Conservation (phyloP, 2,797 vertebrate genomes). For the Onychomys torridus region DNA sequence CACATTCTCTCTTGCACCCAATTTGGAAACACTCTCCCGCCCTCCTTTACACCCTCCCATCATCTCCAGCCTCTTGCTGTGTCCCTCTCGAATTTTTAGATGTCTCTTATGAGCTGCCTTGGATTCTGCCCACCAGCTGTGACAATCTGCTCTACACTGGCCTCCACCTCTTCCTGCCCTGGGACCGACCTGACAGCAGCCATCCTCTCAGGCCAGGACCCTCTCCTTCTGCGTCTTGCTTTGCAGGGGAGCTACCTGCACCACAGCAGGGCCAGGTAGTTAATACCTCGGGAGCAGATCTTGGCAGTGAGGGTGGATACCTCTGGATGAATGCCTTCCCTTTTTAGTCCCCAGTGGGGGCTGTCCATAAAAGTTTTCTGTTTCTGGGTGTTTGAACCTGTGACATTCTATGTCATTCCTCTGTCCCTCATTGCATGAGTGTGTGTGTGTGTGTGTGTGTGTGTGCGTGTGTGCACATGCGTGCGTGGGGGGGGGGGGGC, state of each 20-base stretch:
- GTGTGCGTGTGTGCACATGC: too few species aligned
- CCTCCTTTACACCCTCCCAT: background rate
- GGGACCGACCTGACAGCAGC: background rate
- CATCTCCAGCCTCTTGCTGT: background rate
- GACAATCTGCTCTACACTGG: background rate
- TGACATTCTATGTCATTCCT: background rate
- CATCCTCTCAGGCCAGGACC: background rate
- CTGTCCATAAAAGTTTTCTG: background rate
- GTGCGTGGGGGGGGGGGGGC: background rate
- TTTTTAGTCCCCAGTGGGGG: background rate
- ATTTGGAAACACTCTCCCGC: background rate
- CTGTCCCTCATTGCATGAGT: background rate
- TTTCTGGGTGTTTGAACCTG: conserved; percentile 1
- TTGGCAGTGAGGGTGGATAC: background rate
- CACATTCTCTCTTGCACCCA: background rate
- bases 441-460: background rate
- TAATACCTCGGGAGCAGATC: background rate
- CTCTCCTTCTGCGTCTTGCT: background rate
- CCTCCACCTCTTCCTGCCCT: background rate
- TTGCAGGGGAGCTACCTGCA: background rate
- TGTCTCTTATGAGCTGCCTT: conserved; percentile 5
- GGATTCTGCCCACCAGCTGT: background rate
- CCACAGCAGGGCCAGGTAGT: background rate
- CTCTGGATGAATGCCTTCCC: background rate
- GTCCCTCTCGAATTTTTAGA: background rate